Base-by-base conservation (phyloP, 2,888 invertebrate genomes). In the Mesochorus sp. region DNA sequence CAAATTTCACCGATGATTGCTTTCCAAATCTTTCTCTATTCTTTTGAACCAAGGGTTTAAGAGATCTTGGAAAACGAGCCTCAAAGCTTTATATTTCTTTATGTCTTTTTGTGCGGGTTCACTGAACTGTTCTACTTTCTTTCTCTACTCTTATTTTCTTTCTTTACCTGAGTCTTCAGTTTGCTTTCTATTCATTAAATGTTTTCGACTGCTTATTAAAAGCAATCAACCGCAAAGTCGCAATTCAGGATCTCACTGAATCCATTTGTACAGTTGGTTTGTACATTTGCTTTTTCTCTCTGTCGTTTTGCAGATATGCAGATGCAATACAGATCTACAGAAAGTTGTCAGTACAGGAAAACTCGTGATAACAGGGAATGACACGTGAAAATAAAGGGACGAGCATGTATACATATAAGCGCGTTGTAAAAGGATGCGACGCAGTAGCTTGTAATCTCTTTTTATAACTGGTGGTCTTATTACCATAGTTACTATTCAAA, bases 401-500 rank as follows among this genome's bases (percentile, higher is more conserved):
- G 31, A 19, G 34, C 44, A 37, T 14, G 44, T 8, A 47, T 34
- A 47, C 31, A 4, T 71, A 61, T 51, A 42, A 17, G 3, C 17
- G n/a, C n/a, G 1, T 26, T 21, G 21, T 31, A 37, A 26, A 19
- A 21, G 53, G 61, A 14, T 21, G 71, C n/a, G n/a, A n/a, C n/a
- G 14, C 8, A 37, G 61, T 42, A 31, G 34, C 71, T 72, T 62
- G 53, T 72, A 72, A 39, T 39, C 12, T 39, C 1, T 39, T 39
- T 39, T 39, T 39, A 8, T 83, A 84, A 86, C 85, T 85, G 82
- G 82, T 75, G 55, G 76, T 59, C 79, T 84, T 81, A 81, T 85
- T 84, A 81, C 82, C 85, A 85, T 85, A 85, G 83, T 85, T 85
- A 85, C 80, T 82, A 86, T 84, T 82, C 82, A 82, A 82, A 86